phyloP scores from a whole-genome alignment of 2,113 vertebrate genomes.

The Lates calcarifer region DNA sequence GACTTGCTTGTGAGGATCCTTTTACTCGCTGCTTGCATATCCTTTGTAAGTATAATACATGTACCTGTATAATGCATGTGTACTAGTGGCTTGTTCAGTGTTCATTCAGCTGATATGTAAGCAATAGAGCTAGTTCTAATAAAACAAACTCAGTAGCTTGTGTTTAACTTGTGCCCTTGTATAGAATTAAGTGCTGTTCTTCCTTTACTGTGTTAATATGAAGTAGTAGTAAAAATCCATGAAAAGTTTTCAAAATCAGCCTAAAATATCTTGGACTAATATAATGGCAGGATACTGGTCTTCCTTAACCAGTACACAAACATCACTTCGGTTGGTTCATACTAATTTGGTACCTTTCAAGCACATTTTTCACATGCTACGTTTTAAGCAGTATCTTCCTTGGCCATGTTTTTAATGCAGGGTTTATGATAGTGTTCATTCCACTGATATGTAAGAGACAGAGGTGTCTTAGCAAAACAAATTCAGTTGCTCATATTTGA shows the following conservation, averaged over 20 bases:
- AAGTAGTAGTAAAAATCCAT: neutral
- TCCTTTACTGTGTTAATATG: neutral
- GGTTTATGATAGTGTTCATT: neutral
- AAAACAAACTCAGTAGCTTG: neutral
- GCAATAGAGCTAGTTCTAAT: neutral
- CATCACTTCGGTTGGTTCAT: too few relatives aligned
- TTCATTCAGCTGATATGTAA: neutral
- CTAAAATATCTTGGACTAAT: too few relatives aligned
- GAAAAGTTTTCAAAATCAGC: neutral
- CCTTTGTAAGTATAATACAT: constrained; percentile 92
- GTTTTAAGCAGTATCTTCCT: too few relatives aligned
- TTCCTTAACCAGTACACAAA: too few relatives aligned
- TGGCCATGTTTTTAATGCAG: too few relatives aligned
- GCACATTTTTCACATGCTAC: too few relatives aligned
- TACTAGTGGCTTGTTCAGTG: neutral
- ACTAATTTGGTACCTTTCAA: too few relatives aligned
- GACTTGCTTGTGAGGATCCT: constrained; percentile 98
- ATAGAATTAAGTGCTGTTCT: neutral
- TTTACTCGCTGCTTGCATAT: constrained; percentile 98
- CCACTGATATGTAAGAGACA: neutral
- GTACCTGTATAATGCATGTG: too few relatives aligned
- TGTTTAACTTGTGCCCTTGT: neutral
- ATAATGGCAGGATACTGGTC: too few relatives aligned
- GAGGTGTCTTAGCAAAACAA: neutral
- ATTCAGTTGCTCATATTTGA: neutral